A percentile compares a stretch with the other conserved stretches of the same genome.
phyloP scores from a whole-genome alignment of 1,140 invertebrate genomes.

The Diorhabda sublineata region DNA sequence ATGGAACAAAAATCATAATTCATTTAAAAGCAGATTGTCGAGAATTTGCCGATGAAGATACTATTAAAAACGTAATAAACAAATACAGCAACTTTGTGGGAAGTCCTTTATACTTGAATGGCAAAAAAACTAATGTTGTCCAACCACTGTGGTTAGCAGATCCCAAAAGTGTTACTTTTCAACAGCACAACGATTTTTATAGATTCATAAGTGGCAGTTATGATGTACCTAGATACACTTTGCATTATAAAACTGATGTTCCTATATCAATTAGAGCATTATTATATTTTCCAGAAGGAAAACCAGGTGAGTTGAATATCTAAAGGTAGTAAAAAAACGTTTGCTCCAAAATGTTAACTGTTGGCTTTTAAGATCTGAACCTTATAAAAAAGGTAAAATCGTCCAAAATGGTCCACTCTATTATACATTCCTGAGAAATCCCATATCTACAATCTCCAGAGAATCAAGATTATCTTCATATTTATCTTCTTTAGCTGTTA shows the following conservation, averaged over 20 bases:
- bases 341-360: too few relatives aligned
- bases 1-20: constrained; percentile 91
- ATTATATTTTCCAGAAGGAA: constrained; percentile 89
- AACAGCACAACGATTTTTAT: constrained; percentile 90
- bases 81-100: constrained; percentile 98
- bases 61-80: constrained; percentile 81
- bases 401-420: too few relatives aligned
- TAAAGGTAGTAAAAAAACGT: too few relatives aligned
- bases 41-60: constrained; percentile 85
- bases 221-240: constrained; percentile 76
- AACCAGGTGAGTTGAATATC: constrained; percentile 54
- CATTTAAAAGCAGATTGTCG: constrained; percentile 82
- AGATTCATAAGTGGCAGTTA: constrained; percentile 80
- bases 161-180: constrained; percentile 76
- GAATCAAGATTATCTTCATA: too few relatives aligned
- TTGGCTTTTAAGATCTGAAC: too few relatives aligned
- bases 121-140: constrained; percentile 59
- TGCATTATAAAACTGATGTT: constrained; percentile 87
- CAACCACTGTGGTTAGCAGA: constrained; percentile 92
- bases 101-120: constrained; percentile 88
- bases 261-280: constrained; percentile 87
- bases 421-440: too few relatives aligned
- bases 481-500: too few relatives aligned
- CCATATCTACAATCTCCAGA: too few relatives aligned
- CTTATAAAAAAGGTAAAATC: too few relatives aligned